Conservation (phyloP, 2,888 invertebrate species). For the Nudaria mundana region DNA sequence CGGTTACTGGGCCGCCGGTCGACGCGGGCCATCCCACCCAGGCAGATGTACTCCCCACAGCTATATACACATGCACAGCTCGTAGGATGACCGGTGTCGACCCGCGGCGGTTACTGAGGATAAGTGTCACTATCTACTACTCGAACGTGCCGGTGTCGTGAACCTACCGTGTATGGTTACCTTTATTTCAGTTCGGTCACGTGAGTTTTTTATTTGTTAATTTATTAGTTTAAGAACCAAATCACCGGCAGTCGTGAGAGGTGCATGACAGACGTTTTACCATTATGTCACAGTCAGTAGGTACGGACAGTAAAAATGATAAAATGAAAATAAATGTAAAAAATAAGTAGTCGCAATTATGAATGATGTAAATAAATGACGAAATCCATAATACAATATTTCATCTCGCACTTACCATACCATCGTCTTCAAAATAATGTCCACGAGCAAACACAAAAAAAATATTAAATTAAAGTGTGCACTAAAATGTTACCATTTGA, state of each 20-base stretch:
- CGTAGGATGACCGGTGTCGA: constrained; percentile 7
- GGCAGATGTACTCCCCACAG: background rate
- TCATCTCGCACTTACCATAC: constrained; percentile 36
- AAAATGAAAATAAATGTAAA: constrained; percentile 35
- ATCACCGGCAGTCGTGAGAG: constrained; percentile 47
- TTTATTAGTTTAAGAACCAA: constrained; percentile 31
- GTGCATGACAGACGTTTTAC: constrained; percentile 50
- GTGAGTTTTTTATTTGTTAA: constrained; percentile 25
- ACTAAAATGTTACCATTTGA: constrained; percentile 29
- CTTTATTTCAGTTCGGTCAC: constrained; percentile 7
- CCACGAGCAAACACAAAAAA: constrained; percentile 31
- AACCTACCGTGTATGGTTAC: constrained; percentile 24
- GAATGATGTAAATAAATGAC: too few relatives aligned
- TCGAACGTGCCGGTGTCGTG: constrained; percentile 6
- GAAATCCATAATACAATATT: constrained; percentile 29
- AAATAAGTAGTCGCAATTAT: constrained; percentile 23
- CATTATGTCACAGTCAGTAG: constrained; percentile 73
- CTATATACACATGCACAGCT: background rate
- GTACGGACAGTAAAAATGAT: constrained; percentile 36
- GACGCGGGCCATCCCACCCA: background rate
- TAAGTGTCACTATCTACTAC: too few relatives aligned
- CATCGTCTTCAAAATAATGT: constrained; percentile 26
- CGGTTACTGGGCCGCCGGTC: background rate
- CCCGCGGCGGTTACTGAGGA: constrained; percentile 1
- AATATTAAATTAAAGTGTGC: constrained; percentile 29